Evolutionary conservation across 2,797 vertebrate species (phyloP), one percentile per base, ranked within the genome.

Genomic region (Clarias laeviceps): DNA sequence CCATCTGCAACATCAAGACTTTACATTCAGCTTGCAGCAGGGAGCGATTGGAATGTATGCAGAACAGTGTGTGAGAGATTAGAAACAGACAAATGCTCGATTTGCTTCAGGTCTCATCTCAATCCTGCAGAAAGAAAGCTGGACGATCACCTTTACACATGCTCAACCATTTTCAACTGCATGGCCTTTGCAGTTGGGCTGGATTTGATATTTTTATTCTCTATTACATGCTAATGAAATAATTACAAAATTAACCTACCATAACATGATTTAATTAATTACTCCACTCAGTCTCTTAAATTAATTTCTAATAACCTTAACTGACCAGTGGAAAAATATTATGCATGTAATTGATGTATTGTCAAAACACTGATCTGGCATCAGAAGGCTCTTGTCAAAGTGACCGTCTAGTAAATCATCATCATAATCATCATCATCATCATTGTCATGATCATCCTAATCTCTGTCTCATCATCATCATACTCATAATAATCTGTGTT

Each of bases 101-200:
- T 24, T 78, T 79, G 73, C 82, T 79, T 54, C 80, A 29, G 9
- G 66, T 64, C 40, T 85, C 70, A 17, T 66, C 83, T 76, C 87
- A 88, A 90, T 80, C 11, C 27, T 22, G 24, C 64, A 77, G 62
- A 82, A 80, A 69, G 86, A 83, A 56, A 72, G 59, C 85, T 89
- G 85, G 88, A 90, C 40, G 86, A 87, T 91, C 89, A 91, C 88
- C 34, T 87, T 79, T 91, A 89, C 86, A 86, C 54, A 80, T 27
- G 79, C 89, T 91, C 40, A 45, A 45, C 84, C 20, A 65, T 59
- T 64, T 68, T 57, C 56, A 22, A 22, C 45, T 73, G 54, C 80
- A 34, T 17, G 73, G 56, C 80, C 73, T 54, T 40, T 34, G 12
- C 72, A 59, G 40, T 66, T 70, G 61, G 40, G 40, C 73, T 83